Evolutionary conservation across 2,113 vertebrate genomes (phyloP).

Genomic region (Petromus typicus): DNA sequence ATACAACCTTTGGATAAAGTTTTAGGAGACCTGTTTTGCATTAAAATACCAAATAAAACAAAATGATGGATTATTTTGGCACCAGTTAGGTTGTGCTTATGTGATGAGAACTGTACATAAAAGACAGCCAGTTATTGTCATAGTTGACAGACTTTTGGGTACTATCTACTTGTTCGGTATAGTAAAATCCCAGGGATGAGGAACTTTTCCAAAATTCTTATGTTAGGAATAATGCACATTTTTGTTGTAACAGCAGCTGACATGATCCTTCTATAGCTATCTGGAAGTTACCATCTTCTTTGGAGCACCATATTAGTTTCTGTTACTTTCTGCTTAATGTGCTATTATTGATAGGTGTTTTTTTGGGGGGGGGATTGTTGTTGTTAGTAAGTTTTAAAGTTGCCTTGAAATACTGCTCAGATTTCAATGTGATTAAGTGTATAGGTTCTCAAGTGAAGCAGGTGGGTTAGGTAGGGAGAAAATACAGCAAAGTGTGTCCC

Average conservation of each 20-base stretch:
- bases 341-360: not conserved
- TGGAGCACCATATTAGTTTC: not conserved
- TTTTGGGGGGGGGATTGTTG: not conserved
- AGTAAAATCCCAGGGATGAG: slow-evolving; percentile 47
- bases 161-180: slow-evolving; percentile 37
- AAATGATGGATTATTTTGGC: slow-evolving; percentile 76
- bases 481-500: rapidly evolving
- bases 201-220: slow-evolving; percentile 51
- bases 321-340: not conserved
- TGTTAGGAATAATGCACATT: not conserved
- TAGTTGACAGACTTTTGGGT: slow-evolving; percentile 73
- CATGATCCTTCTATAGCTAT: not conserved
- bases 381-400: not conserved
- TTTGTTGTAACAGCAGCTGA: not conserved
- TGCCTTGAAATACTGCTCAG: not conserved
- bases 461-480: not conserved
- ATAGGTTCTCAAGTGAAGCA: not conserved
- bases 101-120: slow-evolving; percentile 63
- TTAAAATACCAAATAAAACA: slow-evolving; percentile 81
- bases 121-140: slow-evolving; percentile 74
- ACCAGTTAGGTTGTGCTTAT: slow-evolving; percentile 32
- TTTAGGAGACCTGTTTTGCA: slow-evolving; percentile 75
- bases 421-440: not conserved
- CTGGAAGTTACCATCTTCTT: not conserved
- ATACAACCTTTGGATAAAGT: slow-evolving; percentile 57